Conservation (phyloP, 2,797 vertebrate genomes). For the Dromococcyx pavoninus region DNA sequence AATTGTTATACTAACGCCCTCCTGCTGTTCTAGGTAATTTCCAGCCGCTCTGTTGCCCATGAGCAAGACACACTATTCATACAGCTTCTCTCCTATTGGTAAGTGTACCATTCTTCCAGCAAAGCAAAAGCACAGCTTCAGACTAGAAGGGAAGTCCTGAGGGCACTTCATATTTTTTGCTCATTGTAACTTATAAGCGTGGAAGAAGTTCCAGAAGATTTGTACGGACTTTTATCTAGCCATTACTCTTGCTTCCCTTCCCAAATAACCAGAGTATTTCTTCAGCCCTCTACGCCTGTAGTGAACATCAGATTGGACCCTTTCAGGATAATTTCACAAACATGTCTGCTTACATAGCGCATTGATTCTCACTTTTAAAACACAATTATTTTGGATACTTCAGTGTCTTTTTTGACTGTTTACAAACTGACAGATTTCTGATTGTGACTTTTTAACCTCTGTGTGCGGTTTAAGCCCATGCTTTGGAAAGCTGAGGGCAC, state of each 20-base stretch:
- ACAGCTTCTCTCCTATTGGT: neutral
- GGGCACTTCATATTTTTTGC: neutral
- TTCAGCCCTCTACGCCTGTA: neutral
- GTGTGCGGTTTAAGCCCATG: neutral
- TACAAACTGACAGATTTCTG: neutral
- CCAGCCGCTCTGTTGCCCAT: neutral
- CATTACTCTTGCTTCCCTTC: neutral
- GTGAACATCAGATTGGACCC: neutral
- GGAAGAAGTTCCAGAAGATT: neutral
- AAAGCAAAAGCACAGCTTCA: neutral
- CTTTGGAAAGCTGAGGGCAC: neutral
- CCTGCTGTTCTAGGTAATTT: neutral
- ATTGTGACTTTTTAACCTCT: neutral
- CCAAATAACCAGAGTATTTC: neutral
- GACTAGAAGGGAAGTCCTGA: neutral
- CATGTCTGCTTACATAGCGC: neutral
- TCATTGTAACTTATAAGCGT: neutral
- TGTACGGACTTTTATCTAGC: neutral
- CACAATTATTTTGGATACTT: neutral
- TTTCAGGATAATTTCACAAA: neutral
- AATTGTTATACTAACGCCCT: neutral
- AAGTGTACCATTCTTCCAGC: neutral
- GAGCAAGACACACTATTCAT: neutral
- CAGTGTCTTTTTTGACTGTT: neutral
- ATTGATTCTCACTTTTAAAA: neutral